Base-by-base conservation (phyloP, 2,113 vertebrate genomes). In the Solea solea region DNA sequence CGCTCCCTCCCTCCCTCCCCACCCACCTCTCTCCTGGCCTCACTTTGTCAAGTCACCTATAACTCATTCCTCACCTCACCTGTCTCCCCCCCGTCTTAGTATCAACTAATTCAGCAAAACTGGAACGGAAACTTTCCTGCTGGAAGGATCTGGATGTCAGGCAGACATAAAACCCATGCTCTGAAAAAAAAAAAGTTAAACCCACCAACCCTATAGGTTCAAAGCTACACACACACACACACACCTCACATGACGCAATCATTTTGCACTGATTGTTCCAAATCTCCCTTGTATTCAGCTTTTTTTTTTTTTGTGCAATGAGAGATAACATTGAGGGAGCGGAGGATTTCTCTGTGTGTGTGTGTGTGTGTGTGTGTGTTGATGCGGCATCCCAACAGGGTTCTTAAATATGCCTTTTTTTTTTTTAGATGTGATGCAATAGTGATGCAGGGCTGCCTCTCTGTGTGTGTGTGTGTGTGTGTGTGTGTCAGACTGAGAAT, bases 381-480 rank as follows among this genome's bases (percentile, higher is more conserved):
- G 64, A 84, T 62, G 83, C 67, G 78, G 79, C 72, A 45, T 84
- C 85, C 86, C 88, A 80, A 60, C 53, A 88, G 90, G 88, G 75
- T 86, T 80, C 81, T 86, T 83, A 86, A 87, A 86, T 87, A 82
- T 85, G 82, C 82, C 74, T 87, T 87, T 86, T 89, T 4, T 10
- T 90, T 88, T 87, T 76, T 88, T 82, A 67, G 67, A 77, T 74
- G 76, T 92, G 91, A 90, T 89, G 90, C 86, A 92, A 92, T 74
- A 87, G 72, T 91, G 88, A 90, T 84, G 89, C 72, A 88, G 77
- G 69, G 70, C 58, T 85, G 80, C 73, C 21, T 53, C 66, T 66
- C 67, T 60, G 69, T 82, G 73, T 67, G 72, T 65, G 68, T 73
- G 51, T 61, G 77, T 79, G 60, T 56, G 60, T 52, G 59, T 64